Evolutionary conservation across 1,140 invertebrate species (phyloP).

Genomic region (Metopolophium dirhodum): DNA sequence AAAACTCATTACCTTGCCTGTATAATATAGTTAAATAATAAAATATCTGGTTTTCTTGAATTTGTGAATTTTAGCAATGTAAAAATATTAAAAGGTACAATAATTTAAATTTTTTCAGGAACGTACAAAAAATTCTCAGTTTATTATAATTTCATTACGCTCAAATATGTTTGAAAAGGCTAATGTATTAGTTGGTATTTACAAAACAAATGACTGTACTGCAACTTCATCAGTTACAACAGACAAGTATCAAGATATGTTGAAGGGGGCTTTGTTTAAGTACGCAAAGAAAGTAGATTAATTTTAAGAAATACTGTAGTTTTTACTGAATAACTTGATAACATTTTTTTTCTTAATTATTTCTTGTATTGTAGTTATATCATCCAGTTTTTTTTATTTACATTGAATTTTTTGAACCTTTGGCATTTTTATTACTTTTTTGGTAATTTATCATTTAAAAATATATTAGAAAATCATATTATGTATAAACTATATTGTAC

Average conservation of each 20-base stretch:
- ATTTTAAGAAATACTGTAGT: background rate
- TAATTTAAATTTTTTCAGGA: conserved; percentile 69
- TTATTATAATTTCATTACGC: conserved; percentile 96
- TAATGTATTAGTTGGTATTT: conserved; percentile 92
- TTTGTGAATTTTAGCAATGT: too few species aligned
- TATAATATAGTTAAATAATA: background rate
- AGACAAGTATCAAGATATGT: background rate
- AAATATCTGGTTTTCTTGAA: background rate
- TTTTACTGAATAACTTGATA: background rate
- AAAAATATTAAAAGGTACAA: too few species aligned
- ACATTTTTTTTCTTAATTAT: background rate
- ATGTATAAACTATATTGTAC: background rate
- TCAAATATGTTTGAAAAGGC: conserved; percentile 98
- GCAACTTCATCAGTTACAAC: background rate
- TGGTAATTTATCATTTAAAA: background rate
- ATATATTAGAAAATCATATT: background rate
- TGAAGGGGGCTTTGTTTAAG: background rate
- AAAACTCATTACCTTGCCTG: background rate
- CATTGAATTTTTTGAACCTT: too few species aligned
- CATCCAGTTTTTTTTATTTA: background rate
- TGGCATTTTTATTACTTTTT: background rate
- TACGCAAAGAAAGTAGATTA: background rate
- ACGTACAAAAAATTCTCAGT: conserved; percentile 96
- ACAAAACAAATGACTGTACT: conserved; percentile 90
- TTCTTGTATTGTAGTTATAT: background rate